Conservation (phyloP, 35 echinoderm and acorn worm genomes). For the Lytechinus variegatus region DNA sequence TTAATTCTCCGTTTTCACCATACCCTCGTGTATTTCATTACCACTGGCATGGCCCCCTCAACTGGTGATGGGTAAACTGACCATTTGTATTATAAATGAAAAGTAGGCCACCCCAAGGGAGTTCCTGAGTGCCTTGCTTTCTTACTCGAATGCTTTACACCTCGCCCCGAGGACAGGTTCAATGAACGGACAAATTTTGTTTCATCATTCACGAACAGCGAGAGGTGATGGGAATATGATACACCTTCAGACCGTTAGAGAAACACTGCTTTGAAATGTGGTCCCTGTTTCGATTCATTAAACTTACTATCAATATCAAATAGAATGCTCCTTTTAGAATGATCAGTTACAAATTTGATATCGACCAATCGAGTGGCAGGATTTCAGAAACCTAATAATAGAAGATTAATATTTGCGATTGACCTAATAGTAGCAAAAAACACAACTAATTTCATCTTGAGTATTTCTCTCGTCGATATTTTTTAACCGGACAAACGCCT, state of each 20-base stretch:
- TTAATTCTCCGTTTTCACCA: not conserved
- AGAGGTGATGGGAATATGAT: not conserved
- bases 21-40: not conserved
- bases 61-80: not conserved
- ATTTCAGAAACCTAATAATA: too few species aligned
- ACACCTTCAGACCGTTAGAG: not conserved
- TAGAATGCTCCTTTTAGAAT: too few species aligned
- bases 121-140: not conserved
- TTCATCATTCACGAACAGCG: not conserved
- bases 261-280: not conserved
- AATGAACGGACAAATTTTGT: not conserved
- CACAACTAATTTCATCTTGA: too few species aligned
- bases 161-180: not conserved
- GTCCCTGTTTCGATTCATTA: too few species aligned
- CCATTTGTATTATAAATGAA: not conserved
- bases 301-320: too few species aligned
- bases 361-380: too few species aligned
- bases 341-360: too few species aligned
- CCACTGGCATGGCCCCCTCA: not conserved
- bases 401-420: too few species aligned
- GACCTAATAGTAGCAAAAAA: too few species aligned
- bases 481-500: too few species aligned
- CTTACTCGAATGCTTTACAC: conserved; percentile 6
- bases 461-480: too few species aligned
- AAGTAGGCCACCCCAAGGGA: not conserved